phyloP scores from a whole-genome alignment of 2,113 vertebrate genomes.

The Ginglymostoma cirratum region DNA sequence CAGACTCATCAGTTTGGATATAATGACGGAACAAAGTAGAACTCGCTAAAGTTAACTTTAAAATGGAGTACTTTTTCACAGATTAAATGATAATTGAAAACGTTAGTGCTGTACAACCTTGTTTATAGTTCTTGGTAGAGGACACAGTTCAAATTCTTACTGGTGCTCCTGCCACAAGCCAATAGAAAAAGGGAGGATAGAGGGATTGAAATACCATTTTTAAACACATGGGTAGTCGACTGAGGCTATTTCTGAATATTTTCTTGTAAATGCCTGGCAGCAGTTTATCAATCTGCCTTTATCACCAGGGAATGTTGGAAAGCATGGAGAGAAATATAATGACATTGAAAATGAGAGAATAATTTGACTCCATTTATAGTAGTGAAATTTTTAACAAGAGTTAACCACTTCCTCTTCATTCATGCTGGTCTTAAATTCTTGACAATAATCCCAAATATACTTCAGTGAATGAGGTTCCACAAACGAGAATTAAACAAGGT shows the following conservation, averaged over 20 bases:
- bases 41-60: neutral
- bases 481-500: neutral
- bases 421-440: neutral
- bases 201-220: neutral
- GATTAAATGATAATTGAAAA: neutral
- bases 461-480: neutral
- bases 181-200: no score
- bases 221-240: neutral
- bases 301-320: no score
- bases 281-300: neutral
- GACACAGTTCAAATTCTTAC: neutral
- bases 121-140: neutral
- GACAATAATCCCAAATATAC: neutral
- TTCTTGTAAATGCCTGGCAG: neutral
- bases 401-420: neutral
- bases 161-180: neutral
- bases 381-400: neutral
- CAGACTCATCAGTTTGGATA: neutral
- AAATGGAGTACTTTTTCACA: neutral
- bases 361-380: neutral
- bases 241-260: neutral
- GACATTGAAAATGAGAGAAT: constrained; percentile 12
- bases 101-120: neutral
- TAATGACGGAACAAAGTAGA: neutral
- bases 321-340: neutral